phyloP scores from a whole-genome alignment of 2,888 invertebrate species.

The Oscheius myriophilus region DNA sequence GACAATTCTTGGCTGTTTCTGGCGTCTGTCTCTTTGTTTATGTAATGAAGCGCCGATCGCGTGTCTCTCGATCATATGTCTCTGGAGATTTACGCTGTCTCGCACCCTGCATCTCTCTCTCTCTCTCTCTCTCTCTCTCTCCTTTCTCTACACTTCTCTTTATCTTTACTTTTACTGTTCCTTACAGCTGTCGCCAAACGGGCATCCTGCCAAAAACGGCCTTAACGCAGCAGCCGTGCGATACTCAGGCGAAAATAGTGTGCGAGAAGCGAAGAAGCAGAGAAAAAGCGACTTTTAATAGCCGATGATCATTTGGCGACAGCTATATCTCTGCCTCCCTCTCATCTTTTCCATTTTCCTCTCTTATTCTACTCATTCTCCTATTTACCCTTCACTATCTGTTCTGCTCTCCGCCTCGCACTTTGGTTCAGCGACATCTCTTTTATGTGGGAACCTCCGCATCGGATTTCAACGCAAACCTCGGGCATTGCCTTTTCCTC shows the following conservation, averaged over 20 bases:
- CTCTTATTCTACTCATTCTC: neutral
- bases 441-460: neutral
- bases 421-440: neutral
- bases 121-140: slow-evolving; percentile 8
- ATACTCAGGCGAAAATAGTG: no score
- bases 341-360: neutral
- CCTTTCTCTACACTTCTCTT: neutral
- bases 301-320: no score
- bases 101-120: neutral
- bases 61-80: slow-evolving; percentile 8
- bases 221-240: no score
- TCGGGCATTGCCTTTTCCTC: no score
- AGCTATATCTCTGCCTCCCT: slow-evolving; percentile 7
- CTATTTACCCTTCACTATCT: neutral
- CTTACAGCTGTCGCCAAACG: no score
- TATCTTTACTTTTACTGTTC: no score
- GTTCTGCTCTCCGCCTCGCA: neutral
- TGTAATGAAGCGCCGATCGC: slow-evolving; percentile 11
- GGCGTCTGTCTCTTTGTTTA: slow-evolving; percentile 1
- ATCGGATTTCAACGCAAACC: no score
- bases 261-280: no score
- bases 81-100: neutral
- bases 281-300: no score
- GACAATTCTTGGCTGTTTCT: neutral
- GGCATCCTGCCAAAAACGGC: no score